A percentile compares a stretch with the other conserved stretches of the same genome.
phyloP scores from a whole-genome alignment of 2,888 invertebrate species.

The Callyntrura sp. region DNA sequence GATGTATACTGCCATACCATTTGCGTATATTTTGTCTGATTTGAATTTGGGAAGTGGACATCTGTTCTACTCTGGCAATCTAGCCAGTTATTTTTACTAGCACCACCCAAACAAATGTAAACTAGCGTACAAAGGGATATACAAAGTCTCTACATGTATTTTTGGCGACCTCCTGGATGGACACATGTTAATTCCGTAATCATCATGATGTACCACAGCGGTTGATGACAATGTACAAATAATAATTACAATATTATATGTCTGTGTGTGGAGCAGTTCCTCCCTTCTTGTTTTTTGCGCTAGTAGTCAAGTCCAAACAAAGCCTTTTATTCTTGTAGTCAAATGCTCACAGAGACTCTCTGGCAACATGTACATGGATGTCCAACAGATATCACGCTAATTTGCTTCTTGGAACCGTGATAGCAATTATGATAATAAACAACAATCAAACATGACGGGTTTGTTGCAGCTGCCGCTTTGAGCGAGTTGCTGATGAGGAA shows the following conservation, averaged over 20 bases:
- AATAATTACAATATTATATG: conserved; percentile 67
- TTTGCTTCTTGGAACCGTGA: conserved; percentile 59
- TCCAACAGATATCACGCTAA: conserved; percentile 29
- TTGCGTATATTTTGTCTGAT: background rate
- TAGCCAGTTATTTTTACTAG: background rate
- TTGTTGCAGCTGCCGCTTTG: background rate
- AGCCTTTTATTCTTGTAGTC: background rate
- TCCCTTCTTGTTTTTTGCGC: conserved; percentile 2
- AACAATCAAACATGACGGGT: conserved; percentile 31
- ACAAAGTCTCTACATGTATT: background rate
- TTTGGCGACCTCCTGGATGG: conserved; percentile 54
- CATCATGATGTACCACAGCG: conserved; percentile 3
- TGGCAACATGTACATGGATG: too few relatives aligned
- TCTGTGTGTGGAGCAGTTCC: conserved; percentile 52
- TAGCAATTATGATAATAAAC: conserved; percentile 24
- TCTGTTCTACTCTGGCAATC: background rate
- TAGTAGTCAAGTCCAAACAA: background rate
- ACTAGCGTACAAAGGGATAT: background rate
- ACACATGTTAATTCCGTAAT: conserved; percentile 48
- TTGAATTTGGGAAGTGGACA: background rate
- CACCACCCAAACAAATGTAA: conserved; percentile 56
- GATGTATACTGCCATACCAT: background rate
- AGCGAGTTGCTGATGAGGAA: conserved; percentile 44
- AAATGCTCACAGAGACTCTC: background rate
- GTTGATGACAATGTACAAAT: conserved; percentile 63